Conservation (phyloP, 2,113 vertebrate genomes). For the Siphamia tubifer region DNA sequence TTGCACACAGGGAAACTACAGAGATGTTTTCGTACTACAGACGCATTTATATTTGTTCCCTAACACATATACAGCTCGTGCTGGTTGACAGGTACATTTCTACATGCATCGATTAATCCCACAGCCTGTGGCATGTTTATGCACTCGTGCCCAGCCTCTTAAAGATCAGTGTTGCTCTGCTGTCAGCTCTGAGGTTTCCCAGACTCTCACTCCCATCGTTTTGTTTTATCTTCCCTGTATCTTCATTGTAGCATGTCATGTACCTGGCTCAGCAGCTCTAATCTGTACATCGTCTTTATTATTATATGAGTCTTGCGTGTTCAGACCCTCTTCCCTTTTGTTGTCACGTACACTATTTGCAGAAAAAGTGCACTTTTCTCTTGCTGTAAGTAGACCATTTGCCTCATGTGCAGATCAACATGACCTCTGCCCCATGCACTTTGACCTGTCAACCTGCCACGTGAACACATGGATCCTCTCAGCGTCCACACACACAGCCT, state of each 20-base stretch:
- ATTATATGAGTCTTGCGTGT: neutral
- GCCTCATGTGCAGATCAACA: neutral
- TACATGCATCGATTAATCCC: neutral
- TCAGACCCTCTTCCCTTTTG: neutral
- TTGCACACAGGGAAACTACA: neutral
- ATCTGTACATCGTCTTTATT: conserved; percentile 7
- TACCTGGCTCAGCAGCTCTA: conserved; percentile 18
- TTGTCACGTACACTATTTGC: neutral
- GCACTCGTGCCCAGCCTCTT: neutral
- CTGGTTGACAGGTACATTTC: neutral
- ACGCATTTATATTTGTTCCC: neutral
- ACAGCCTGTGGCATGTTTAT: conserved; percentile 7
- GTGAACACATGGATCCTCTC: conserved; percentile 9
- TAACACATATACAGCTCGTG: neutral
- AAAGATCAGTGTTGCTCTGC: neutral
- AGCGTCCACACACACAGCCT: neutral
- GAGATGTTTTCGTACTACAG: neutral
- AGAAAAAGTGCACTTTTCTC: neutral
- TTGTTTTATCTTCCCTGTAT: conserved; percentile 15
- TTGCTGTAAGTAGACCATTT: conserved; percentile 5
- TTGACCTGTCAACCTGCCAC: neutral
- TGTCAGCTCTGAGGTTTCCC: conserved; percentile 19
- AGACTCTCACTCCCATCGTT: conserved; percentile 4
- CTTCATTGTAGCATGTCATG: conserved; percentile 19
- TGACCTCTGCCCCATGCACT: conserved; percentile 12